Base-by-base conservation (phyloP, 1,140 invertebrate species). In the Heliothis virescens region DNA sequence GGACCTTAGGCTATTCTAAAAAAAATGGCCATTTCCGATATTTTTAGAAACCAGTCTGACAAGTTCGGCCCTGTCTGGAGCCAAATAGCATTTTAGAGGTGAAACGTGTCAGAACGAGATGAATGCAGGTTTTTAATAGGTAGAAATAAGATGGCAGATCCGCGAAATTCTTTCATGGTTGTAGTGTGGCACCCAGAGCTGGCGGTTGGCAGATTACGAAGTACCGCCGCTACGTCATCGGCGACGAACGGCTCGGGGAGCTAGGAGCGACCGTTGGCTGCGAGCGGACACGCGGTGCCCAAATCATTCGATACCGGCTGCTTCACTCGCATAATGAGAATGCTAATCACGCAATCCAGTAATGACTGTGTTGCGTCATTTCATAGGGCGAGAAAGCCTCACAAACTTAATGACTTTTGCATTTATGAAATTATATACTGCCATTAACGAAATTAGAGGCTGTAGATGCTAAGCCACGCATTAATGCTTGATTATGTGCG, bases 1-100 rank as follows among this genome's bases (percentile, higher is more conserved):
- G 85, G 84, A 87, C 87, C 85, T 90, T 84, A 88, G 86, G 87
- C 85, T 86, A 88, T 90, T 84, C 86, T 85, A 84, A 90, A 93
- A 92, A 91, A 92, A 90, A 89, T 80, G 86, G 79, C 78, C 80
- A 85, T 86, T 90, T 89, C 85, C 85, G 85, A 89, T 94, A 94
- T 93, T 93, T 93, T 93, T 93, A 94, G 91, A 94, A 92, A 94
- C 91, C 89, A 86, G 91, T 91, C 87, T 81, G 85, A 89, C 91
- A 83, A 89, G 89, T 92, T 82, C 86, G 84, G 87, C 81, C 87
- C 86, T 84, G 92, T 90, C 89, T 93, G 90, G 91, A 89, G 83
- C 88, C 89, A 86, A 92, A 93, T 91, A 91, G 87, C 91, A 82
- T 92, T 93, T 93, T 79, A 89, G 92, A 94, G 92, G 92, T 93